Conservation (phyloP, 1,140 invertebrate species). For the Drosophila leontia region DNA sequence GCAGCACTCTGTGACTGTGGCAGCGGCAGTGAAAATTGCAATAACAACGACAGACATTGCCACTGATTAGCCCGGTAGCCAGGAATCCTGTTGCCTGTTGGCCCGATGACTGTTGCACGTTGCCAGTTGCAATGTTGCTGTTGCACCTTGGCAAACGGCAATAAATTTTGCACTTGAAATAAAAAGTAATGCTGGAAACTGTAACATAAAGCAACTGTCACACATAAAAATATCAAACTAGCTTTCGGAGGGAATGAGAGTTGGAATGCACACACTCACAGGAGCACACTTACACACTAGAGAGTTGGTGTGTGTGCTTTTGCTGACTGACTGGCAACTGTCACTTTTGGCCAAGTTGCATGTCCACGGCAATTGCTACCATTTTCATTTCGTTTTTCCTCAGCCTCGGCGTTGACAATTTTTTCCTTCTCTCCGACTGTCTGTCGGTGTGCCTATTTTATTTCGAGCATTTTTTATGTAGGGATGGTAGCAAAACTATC, state of each 20-base stretch:
- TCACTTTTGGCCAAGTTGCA: conserved; percentile 77
- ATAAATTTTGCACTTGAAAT: conserved; percentile 84
- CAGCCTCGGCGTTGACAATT: conserved; percentile 67
- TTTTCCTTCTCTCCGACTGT: conserved; percentile 21
- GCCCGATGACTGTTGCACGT: conserved; percentile 44
- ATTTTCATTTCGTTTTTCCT: conserved; percentile 78
- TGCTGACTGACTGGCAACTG: conserved; percentile 75
- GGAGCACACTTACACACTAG: neutral
- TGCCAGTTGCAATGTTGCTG: conserved; percentile 41
- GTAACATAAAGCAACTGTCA: conserved; percentile 83
- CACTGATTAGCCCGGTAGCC: conserved; percentile 62
- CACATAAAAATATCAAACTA: conserved; percentile 78
- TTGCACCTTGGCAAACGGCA: conserved; percentile 77
- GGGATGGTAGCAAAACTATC: neutral
- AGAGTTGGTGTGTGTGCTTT: conserved; percentile 34
- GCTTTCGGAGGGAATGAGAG: conserved; percentile 18
- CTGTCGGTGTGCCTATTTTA: conserved; percentile 26
- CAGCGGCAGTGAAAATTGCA: conserved; percentile 18
- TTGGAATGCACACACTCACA: conserved; percentile 7
- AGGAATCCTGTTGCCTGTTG: conserved; percentile 39
- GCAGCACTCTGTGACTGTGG: conserved; percentile 12
- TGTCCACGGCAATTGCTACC: conserved; percentile 77
- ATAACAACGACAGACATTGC: conserved; percentile 46
- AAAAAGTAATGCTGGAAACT: conserved; percentile 80
- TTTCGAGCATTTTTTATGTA: conserved; percentile 22